These are phyloP conservation scores for Heteronetta atricapilla DNA, from an alignment of 2,113 vertebrate species.

Conservation along the genomic window DNA sequence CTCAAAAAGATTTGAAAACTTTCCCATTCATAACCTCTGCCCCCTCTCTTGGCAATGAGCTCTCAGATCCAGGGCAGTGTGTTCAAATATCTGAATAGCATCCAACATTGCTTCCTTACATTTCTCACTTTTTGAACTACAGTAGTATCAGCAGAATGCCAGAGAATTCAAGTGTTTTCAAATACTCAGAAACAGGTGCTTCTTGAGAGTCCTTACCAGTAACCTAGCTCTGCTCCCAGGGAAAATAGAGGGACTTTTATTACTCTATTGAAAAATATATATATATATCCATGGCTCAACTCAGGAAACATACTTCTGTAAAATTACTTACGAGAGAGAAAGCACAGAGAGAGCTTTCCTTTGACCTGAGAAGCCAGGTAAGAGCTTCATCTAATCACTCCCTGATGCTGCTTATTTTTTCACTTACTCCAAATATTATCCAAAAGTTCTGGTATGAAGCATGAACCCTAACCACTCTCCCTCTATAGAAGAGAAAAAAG, in stretches of 20 bases:
- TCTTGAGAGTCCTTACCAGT: neutral
- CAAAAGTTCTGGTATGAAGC: neutral
- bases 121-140: neutral
- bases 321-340: neutral
- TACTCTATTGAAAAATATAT: neutral
- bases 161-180: neutral
- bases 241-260: neutral
- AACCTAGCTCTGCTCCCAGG: neutral
- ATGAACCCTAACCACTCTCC: accelerated
- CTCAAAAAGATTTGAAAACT: neutral
- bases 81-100: neutral
- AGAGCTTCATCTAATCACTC: neutral
- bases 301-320: neutral
- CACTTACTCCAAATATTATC: neutral
- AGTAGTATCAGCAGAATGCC: neutral
- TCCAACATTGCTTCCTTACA: neutral
- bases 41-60: neutral
- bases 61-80: neutral
- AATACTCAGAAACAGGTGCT: neutral
- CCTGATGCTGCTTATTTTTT: neutral
- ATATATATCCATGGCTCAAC: neutral
- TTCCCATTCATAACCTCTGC: neutral
- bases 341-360: neutral
- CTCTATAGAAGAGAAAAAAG: neutral
- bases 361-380: neutral